Base-by-base conservation (phyloP, 1,140 invertebrate species). In the Hormaphis cornu region DNA sequence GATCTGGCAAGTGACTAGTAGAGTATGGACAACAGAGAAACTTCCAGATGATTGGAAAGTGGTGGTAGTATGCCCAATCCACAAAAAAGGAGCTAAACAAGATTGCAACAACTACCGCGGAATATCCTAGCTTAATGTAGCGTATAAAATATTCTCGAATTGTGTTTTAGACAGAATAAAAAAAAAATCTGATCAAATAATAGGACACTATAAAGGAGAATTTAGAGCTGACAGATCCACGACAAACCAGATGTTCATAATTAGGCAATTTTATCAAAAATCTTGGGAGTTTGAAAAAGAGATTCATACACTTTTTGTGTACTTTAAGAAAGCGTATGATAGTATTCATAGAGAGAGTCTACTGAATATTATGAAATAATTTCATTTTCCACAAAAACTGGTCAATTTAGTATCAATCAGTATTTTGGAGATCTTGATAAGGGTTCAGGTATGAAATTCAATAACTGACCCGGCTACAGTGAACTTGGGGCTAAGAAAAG, bases 21-120 rank as follows among this genome's bases (percentile, higher is more conserved):
- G n/a, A n/a, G n/a, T n/a, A n/a, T n/a, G n/a, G n/a, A n/a, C n/a
- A n/a, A n/a, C n/a, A n/a, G n/a, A n/a, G n/a, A n/a, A n/a, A n/a
- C n/a, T n/a, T n/a, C n/a, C n/a, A n/a, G n/a, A n/a, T n/a, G 59
- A 75, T 12, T 76, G 73, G 75, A 74, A 69, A 44, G 42, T 20
- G 26, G 63, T 48, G 1, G 59, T 74, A 40, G 72, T 74, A 6
- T 48, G 52, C 18, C 73, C 75, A 18, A 71, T 76, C 12, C 69
- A 72, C 40, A 76, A 75, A 54, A 76, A 76, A 71, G n/a, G n/a
- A n/a, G n/a, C n/a, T n/a, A n/a, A n/a, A n/a, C n/a, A n/a, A n/a
- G n/a, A n/a, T n/a, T n/a, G n/a, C n/a, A n/a, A n/a, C n/a, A n/a
- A n/a, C n/a, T n/a, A n/a, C n/a, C n/a, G n/a, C n/a, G n/a, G n/a